phyloP scores from a whole-genome alignment of 2,888 invertebrate genomes.

The Sarcophaga carnaria region DNA sequence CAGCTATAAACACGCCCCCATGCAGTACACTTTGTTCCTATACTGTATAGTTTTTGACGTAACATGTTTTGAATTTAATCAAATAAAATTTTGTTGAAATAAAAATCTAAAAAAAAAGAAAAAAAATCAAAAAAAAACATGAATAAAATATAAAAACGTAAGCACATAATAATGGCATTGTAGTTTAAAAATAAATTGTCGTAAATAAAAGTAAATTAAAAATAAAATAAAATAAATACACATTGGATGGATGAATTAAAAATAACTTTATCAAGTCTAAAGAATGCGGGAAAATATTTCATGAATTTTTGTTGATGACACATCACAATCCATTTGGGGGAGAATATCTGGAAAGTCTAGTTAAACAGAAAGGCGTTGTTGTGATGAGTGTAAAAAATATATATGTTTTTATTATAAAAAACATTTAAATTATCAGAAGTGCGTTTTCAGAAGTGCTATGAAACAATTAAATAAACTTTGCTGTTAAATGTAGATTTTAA shows the following conservation, averaged over 20 bases:
- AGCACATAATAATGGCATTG: background rate
- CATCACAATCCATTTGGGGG: background rate
- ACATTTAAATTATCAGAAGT: too few species aligned
- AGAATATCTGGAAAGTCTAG: background rate
- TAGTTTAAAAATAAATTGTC: conserved; percentile 28
- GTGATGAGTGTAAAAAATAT: too few species aligned
- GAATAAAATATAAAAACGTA: too few species aligned
- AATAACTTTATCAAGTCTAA: background rate
- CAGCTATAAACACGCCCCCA: conserved; percentile 52
- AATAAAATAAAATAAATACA: background rate
- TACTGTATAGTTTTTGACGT: conserved; percentile 57
- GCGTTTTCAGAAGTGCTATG: too few species aligned
- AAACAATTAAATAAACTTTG: too few species aligned
- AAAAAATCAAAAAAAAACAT: background rate
- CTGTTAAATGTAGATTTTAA: too few species aligned
- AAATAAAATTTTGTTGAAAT: background rate
- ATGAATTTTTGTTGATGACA: background rate
- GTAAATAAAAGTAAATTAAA: background rate
- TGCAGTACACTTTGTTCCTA: conserved; percentile 18
- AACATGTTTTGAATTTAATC: conserved; percentile 45
- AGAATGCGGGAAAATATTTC: background rate
- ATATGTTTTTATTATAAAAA: too few species aligned
- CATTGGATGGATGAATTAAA: background rate
- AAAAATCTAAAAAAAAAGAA: background rate
- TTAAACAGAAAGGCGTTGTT: background rate